Conservation (phyloP, 2,113 vertebrate species). For the Apus apus region DNA sequence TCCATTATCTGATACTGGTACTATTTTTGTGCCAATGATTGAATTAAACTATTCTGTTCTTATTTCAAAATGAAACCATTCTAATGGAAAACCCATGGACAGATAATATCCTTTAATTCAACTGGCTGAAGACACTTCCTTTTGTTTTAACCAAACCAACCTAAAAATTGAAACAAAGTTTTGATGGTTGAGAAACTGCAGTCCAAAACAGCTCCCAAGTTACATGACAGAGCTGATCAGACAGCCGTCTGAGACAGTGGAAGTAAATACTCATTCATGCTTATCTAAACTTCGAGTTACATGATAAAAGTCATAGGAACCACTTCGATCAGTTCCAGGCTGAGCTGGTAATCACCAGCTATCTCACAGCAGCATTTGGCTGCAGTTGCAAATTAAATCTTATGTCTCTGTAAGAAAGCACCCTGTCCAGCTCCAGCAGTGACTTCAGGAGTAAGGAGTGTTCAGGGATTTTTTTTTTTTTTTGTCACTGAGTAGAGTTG, state of each 20-base stretch:
- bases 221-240: background rate
- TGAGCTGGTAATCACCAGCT: background rate
- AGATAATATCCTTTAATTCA: background rate
- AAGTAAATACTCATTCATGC: background rate
- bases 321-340: background rate
- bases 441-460: background rate
- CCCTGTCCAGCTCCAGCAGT: background rate
- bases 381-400: background rate
- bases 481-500: background rate
- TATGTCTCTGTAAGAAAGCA: background rate
- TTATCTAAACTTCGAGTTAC: background rate
- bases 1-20: constrained; percentile 38
- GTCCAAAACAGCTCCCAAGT: background rate
- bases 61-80: constrained; percentile 16
- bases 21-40: constrained; percentile 34
- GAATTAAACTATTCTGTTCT: constrained; percentile 32
- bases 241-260: background rate
- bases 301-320: background rate
- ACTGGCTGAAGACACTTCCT: background rate
- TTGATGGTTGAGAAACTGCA: background rate
- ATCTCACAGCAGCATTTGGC: background rate
- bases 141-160: constrained; percentile 19
- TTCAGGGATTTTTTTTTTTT: background rate
- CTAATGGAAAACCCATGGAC: constrained; percentile 17
- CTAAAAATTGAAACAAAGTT: background rate